These are phyloP conservation scores for Phaedon cochleariae DNA, from an alignment of 2,888 invertebrate genomes.

Conservation along the genomic window DNA sequence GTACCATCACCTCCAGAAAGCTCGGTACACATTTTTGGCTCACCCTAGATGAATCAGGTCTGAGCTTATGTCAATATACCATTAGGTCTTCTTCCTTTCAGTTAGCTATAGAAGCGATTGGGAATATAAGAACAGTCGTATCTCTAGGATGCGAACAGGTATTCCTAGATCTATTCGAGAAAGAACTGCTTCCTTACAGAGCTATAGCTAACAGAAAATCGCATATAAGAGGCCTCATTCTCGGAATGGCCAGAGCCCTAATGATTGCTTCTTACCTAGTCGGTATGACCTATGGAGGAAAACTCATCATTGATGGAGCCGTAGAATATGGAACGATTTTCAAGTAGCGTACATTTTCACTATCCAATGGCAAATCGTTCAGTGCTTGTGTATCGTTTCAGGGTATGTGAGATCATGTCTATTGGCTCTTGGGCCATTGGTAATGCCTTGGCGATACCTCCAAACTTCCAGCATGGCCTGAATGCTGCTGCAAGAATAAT, in stretches of 20 bases:
- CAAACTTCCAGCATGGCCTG: conserved; percentile 82
- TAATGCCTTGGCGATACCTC: conserved; percentile 75
- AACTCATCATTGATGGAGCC: conserved; percentile 68
- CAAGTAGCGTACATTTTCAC: conserved; percentile 65
- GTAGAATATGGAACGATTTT: conserved; percentile 70
- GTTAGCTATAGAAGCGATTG: conserved; percentile 79
- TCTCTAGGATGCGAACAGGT: conserved; percentile 74
- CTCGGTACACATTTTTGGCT: too few species aligned
- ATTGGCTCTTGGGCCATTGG: conserved; percentile 76
- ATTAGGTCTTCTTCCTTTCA: conserved; percentile 47
- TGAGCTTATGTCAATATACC: background rate
- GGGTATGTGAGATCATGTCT: conserved; percentile 76
- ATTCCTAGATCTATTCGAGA: conserved; percentile 70
- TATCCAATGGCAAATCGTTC: too few species aligned
- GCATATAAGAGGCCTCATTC: conserved; percentile 73
- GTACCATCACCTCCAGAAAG: too few species aligned
- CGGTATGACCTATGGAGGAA: conserved; percentile 76
- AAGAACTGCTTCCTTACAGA: conserved; percentile 68
- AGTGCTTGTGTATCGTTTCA: conserved; percentile 56
- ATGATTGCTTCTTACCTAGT: conserved; percentile 75
- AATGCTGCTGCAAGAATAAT: conserved; percentile 76
- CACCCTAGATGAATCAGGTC: too few species aligned
- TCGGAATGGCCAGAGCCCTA: conserved; percentile 73
- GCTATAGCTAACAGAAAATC: conserved; percentile 66
- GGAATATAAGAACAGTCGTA: conserved; percentile 78